A percentile compares a stretch with the other conserved stretches of the same genome.
These are phyloP conservation scores for Heteronetta atricapilla DNA, from an alignment of 2,113 vertebrate species.

Conservation along the genomic window DNA sequence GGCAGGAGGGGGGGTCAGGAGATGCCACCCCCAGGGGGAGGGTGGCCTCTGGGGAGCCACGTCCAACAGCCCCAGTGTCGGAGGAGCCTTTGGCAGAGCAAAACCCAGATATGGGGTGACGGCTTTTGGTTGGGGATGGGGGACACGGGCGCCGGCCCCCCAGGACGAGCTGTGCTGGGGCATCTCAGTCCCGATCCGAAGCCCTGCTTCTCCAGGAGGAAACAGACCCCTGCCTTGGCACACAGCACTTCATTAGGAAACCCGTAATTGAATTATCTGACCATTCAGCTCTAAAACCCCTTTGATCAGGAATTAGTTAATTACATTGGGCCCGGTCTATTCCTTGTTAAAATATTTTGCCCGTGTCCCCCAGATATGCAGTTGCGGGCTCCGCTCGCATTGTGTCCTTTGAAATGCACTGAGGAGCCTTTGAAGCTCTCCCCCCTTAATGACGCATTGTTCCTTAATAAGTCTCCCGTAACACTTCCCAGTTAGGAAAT, in stretches of 20 bases:
- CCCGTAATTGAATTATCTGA: constrained; percentile 71
- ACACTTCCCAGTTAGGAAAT: constrained; percentile 66
- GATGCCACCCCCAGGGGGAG: not conserved
- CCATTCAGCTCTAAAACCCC: constrained; percentile 68
- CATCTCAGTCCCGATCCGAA: not conserved
- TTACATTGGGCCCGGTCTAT: constrained; percentile 54
- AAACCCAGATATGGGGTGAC: not conserved
- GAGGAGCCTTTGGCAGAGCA: not conserved
- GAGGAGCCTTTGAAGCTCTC: constrained; percentile 68
- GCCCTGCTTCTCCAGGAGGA: constrained; percentile 4
- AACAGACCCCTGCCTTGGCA: constrained; percentile 39
- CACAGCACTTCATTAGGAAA: constrained; percentile 57
- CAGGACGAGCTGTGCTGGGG: not conserved
- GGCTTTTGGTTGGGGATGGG: fast-evolving
- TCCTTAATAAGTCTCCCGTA: constrained; percentile 65
- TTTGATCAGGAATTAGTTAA: constrained; percentile 75
- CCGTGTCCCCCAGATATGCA: constrained; percentile 61
- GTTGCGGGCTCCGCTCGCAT: constrained; percentile 14
- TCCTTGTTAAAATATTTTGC: constrained; percentile 63
- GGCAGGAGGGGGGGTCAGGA: not conserved
- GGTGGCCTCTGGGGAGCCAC: fast-evolving
- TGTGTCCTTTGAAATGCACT: constrained; percentile 65
- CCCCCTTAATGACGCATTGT: constrained; percentile 69
- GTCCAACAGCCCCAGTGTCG: not conserved
- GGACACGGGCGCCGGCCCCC: no score